Conservation (phyloP, 2,113 vertebrate species). For the Tenebrosternarchus preto region DNA sequence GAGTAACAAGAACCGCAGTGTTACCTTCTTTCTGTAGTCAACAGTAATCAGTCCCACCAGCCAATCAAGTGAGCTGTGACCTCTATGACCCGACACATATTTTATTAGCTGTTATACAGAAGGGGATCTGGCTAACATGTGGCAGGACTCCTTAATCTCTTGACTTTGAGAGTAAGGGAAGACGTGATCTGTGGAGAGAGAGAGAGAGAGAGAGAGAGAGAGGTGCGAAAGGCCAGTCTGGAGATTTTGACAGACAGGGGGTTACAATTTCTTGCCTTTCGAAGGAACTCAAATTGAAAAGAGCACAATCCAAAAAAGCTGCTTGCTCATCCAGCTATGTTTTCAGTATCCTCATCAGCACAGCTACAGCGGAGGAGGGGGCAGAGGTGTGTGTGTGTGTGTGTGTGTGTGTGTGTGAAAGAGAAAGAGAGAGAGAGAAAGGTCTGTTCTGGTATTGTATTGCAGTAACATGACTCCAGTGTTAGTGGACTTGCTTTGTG, state of each 20-base stretch:
- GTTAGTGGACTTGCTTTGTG: conserved; percentile 42
- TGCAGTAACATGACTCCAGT: conserved; percentile 42
- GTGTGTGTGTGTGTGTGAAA: background rate
- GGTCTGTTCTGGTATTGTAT: conserved; percentile 16
- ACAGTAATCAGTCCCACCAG: background rate
- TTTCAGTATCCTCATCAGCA: no score
- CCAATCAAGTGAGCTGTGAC: conserved; percentile 1
- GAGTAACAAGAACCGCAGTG: background rate
- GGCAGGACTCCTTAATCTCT: background rate
- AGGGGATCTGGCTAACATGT: background rate
- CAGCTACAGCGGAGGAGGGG: background rate
- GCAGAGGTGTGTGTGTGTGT: background rate
- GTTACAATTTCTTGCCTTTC: background rate
- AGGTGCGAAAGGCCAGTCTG: background rate
- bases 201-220: background rate
- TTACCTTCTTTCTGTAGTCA: background rate
- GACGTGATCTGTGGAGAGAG: background rate
- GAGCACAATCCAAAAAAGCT: no score
- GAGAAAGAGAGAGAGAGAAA: background rate
- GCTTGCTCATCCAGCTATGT: no score
- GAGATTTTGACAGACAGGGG: background rate
- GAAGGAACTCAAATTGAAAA: no score
- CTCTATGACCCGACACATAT: background rate
- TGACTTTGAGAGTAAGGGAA: background rate
- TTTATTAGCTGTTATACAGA: conserved; percentile 15